Conservation (phyloP, 2,888 invertebrate species). For the Esperia sulphurella region DNA sequence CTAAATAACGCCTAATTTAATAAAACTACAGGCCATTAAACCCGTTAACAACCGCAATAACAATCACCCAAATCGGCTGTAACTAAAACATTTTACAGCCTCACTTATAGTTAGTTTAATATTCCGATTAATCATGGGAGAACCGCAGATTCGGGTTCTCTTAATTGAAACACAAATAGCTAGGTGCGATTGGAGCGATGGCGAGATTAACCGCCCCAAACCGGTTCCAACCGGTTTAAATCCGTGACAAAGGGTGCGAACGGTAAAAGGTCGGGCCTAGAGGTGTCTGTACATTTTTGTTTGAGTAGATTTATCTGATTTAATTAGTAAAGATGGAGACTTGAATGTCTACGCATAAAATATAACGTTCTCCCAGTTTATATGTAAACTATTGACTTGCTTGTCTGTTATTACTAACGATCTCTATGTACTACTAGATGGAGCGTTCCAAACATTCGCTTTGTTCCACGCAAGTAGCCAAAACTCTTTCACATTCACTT, state of each 20-base stretch:
- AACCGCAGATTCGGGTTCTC: conserved; percentile 53
- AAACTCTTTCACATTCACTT: too few species aligned
- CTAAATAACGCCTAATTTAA: too few species aligned
- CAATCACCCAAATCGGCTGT: conserved; percentile 2
- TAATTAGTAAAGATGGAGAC: conserved; percentile 10
- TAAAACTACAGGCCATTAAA: too few species aligned
- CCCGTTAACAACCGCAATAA: background rate
- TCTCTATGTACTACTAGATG: too few species aligned
- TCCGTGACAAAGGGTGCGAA: conserved; percentile 41
- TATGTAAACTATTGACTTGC: too few species aligned
- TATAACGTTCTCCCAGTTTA: too few species aligned
- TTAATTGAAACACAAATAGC: conserved; percentile 73
- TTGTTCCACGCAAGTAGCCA: too few species aligned
- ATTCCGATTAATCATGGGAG: conserved; percentile 48
- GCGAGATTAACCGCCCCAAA: conserved; percentile 39
- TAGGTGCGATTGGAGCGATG: conserved; percentile 61
- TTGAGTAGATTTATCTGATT: conserved; percentile 16
- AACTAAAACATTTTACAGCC: conserved; percentile 4
- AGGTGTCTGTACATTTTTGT: conserved; percentile 40
- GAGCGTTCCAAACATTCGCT: too few species aligned
- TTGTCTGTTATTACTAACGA: too few species aligned
- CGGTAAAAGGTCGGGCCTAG: conserved; percentile 37
- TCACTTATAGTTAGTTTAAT: conserved; percentile 7
- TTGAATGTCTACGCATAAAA: background rate
- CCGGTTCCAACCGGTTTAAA: conserved; percentile 44